Evolutionary conservation across 2,113 vertebrate species (phyloP), one percentile per base, ranked within the genome.

Genomic region (Bombycilla garrulus): DNA sequence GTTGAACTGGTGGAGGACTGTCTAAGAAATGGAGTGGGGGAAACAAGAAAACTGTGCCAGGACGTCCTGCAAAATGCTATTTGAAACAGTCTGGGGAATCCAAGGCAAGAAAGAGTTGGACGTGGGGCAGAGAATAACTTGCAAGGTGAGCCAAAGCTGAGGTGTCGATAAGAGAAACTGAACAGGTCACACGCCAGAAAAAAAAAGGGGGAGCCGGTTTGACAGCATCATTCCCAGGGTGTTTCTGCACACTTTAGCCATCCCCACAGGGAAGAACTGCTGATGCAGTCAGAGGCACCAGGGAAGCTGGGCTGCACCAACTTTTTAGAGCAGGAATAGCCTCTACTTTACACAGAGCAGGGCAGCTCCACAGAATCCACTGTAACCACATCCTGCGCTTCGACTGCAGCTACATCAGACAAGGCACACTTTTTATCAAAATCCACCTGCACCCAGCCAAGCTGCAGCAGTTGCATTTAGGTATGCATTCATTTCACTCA

Each of bases 301-400:
- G 23, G 26, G 47, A 44, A 69, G 42, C n/a, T 3, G 2, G 54
- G 71, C 38, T 53, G 28, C 2, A 5, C 9, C 16, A 24, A 3
- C n/a, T 42, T 5, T 38, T 50, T 42, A 51, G 51, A 47, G 57
- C 25, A 51, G 40, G 29, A 80, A 20, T 15, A 56, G 35, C 25
- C 51, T 48, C 58, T 61, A 16, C 57, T 16, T 79, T 54, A 48
- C 24, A 17, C 0, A 24, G 21, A 74, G 71, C 57, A 47, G 74
- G 48, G 38, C 6, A 4, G 19, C 19, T 64, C 61, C 54, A 23
- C 15, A 22, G 66, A n/a, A 44, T 7, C 8, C 23, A 44, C 36
- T 8, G 1, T 35, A 42, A 48, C 25, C 53, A 23, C 2, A 0
- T 31, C 25, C 53, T 51, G 58, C 0, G 0, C 48, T 81, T 1